Percentiles rank a stretch among this genome's conserved stretches.
Conservation (phyloP, 1,140 invertebrate species). For the Maniola jurtina region DNA sequence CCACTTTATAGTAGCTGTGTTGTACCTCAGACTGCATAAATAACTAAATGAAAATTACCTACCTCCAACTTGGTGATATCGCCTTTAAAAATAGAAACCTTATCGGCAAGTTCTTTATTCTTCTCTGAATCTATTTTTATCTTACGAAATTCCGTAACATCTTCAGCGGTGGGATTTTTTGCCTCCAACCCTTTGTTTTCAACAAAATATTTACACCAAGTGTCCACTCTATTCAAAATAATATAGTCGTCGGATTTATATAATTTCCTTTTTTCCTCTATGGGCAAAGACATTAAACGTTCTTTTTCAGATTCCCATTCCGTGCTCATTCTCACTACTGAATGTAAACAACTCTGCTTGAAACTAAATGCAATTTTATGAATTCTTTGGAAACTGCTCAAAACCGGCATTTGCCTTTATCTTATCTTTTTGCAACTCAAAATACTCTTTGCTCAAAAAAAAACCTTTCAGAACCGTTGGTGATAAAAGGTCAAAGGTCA, state of each 20-base stretch:
- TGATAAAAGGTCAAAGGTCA: no score
- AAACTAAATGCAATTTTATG: neutral
- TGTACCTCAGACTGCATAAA: no score
- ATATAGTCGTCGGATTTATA: slow-evolving; percentile 51
- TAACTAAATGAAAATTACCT: slow-evolving; percentile 9
- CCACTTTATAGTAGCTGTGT: no score
- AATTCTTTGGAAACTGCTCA: neutral
- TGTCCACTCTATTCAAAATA: slow-evolving; percentile 70
- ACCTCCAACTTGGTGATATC: slow-evolving; percentile 93
- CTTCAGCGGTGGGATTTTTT: slow-evolving; percentile 52
- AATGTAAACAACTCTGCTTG: slow-evolving; percentile 18
- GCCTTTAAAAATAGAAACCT: slow-evolving; percentile 85
- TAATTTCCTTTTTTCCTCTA: slow-evolving; percentile 59
- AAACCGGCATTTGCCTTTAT: neutral
- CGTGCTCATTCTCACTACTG: slow-evolving; percentile 48
- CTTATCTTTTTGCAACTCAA: neutral
- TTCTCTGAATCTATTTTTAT: slow-evolving; percentile 62
- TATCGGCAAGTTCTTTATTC: slow-evolving; percentile 78
- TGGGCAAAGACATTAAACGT: slow-evolving; percentile 43
- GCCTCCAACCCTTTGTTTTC: slow-evolving; percentile 63
- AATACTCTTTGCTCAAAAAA: no score
- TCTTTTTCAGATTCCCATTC: slow-evolving; percentile 59
- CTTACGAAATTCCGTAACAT: slow-evolving; percentile 62
- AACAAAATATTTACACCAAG: slow-evolving; percentile 80
- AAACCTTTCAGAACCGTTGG: no score